Evolutionary conservation across 2,113 vertebrate species (phyloP).

Genomic region (Gymnorhina tibicen): DNA sequence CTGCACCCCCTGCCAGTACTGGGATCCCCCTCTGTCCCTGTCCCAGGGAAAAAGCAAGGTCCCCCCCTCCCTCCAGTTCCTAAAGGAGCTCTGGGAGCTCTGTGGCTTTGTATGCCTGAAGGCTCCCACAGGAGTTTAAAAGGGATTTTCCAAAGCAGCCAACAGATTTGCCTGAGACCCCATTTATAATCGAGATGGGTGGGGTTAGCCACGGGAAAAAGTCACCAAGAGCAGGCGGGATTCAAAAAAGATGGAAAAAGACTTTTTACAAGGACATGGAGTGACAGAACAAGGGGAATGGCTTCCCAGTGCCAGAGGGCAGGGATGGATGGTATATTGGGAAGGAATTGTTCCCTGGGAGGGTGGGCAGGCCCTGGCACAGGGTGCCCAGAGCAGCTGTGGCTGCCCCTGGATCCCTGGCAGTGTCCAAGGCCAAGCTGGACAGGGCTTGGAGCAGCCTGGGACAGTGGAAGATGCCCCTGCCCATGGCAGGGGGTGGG

Average conservation of each 20-base stretch:
- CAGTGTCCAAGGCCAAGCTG: background rate
- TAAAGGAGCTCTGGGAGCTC: background rate
- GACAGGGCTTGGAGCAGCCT: background rate
- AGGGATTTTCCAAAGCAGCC: background rate
- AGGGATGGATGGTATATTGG: background rate
- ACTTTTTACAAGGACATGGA: background rate
- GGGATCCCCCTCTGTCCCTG: background rate
- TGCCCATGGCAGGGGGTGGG: background rate
- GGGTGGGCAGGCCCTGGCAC: background rate
- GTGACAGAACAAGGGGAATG: background rate
- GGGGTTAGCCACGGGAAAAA: accelerated
- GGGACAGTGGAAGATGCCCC: too few relatives aligned
- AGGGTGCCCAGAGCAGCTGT: background rate
- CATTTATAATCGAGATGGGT: accelerated
- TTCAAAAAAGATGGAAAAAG: background rate
- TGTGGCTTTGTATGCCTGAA: background rate
- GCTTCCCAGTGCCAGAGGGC: background rate
- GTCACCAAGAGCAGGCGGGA: background rate
- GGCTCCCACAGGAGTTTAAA: background rate
- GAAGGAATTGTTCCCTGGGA: background rate
- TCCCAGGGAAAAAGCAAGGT: background rate
- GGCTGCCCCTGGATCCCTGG: background rate
- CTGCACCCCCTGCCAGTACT: background rate
- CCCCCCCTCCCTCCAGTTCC: background rate
- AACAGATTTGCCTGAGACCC: background rate